Conservation (phyloP, 2,113 vertebrate species). For the Phylloscopus trochilus region DNA sequence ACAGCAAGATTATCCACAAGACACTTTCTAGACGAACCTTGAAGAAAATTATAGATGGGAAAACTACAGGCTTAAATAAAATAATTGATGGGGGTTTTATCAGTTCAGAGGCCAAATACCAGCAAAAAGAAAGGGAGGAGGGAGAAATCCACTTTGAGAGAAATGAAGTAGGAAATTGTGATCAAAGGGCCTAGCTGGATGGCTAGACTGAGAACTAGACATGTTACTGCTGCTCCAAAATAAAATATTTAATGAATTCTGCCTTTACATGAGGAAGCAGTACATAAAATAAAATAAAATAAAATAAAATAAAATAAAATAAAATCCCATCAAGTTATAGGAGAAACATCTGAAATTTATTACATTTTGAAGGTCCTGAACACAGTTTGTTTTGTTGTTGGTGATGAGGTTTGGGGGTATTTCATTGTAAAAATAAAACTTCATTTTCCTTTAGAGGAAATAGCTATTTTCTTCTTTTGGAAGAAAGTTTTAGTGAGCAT, state of each 20-base stretch:
- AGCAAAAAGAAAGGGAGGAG: background rate
- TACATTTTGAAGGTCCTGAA: background rate
- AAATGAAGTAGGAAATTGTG: background rate
- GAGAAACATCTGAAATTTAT: background rate
- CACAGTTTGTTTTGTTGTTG: background rate
- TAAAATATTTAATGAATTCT: background rate
- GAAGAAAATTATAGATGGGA: background rate
- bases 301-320: too few species aligned
- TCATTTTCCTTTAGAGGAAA: background rate
- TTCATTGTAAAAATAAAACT: background rate
- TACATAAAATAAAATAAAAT: background rate
- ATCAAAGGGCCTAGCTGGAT: background rate
- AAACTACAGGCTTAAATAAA: background rate
- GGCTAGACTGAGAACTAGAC: background rate
- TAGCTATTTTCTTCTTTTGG: background rate
- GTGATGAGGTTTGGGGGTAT: fast-evolving
- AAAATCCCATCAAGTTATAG: background rate
- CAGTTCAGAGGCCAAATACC: background rate
- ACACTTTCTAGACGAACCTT: background rate
- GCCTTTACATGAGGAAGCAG: background rate
- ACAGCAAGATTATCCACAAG: background rate
- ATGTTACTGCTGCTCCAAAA: background rate
- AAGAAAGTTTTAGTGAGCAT: background rate
- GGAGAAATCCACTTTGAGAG: background rate
- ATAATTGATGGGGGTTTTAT: background rate